Evolutionary conservation across 2,113 vertebrate species (phyloP), one percentile per base, ranked within the genome.

Genomic region (Elaphurus davidianus): DNA sequence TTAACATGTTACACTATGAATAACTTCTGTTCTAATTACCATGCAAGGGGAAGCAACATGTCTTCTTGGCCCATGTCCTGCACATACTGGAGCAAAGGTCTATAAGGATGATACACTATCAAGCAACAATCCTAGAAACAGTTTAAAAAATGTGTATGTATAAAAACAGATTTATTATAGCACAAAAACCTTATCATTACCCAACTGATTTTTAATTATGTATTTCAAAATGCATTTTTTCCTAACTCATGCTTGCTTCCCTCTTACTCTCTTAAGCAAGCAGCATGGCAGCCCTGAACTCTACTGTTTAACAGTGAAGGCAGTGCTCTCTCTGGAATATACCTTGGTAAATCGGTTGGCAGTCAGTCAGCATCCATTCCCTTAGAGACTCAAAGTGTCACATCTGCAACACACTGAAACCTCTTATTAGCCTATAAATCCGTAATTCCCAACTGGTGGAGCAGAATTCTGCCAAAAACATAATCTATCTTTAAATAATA

Each of bases 61-160:
- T 99, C 99, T 98, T 99, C 99, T 99, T 99, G 99, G 97, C 99
- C 99, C 99, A 99, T 99, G 98, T 99, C 99, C 99, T 99, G 99
- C 95, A 99, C 99, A 98, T 99, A 99, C 96, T 99, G 99, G 98
- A 99, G 98, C 98, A 99, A 99, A 71, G 99, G 99, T 99, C 99
- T 99, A 96, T 99, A 99, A 64, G 99, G 99, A 98, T 99, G 99
- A 99, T 99, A 99, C 67, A 99, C 99, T 97, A 99, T 99, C 99
- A 99, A 99, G 99, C 99, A 99, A 99, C 99, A 99, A 99, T 99
- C 99, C 99, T 99, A 99, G 96, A 98, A 99, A 98, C 98, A 99
- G 96, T 87, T 97, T 98, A 93, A 98, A 97, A 5, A 1, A 98
- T 93, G 97, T 81, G 86, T 93, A 95, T 97, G 95, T 97, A 93